Conservation (phyloP, 2,797 vertebrate species). For the Sebastes iracundus region DNA sequence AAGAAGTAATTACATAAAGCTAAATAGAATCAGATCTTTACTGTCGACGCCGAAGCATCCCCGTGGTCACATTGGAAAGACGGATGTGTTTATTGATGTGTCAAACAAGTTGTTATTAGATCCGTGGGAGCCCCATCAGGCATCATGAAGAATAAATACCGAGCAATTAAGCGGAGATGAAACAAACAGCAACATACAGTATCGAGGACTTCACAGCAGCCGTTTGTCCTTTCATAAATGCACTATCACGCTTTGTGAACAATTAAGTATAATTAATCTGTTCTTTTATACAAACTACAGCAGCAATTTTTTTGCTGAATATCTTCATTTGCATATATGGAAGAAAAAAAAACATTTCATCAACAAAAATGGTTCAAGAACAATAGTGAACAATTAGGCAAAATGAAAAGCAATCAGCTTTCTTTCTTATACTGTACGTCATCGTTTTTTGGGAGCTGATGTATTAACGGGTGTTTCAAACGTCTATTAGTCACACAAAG, state of each 20-base stretch:
- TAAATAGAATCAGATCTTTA: conserved; percentile 47
- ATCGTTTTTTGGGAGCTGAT: conserved; percentile 42
- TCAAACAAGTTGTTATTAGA: conserved; percentile 50
- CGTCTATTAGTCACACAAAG: conserved; percentile 54
- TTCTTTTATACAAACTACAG: neutral
- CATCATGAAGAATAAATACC: conserved; percentile 40
- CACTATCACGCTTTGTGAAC: neutral
- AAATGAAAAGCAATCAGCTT: conserved; percentile 45
- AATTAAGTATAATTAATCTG: conserved; percentile 16
- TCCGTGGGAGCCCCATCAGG: conserved; percentile 28
- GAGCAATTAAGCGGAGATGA: conserved; percentile 37
- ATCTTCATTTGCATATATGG: conserved; percentile 17
- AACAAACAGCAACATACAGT: neutral
- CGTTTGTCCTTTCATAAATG: conserved; percentile 10
- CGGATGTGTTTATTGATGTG: conserved; percentile 28
- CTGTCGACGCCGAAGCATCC: conserved; percentile 47
- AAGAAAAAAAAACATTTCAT: conserved; percentile 1
- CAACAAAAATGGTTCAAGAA: conserved; percentile 33
- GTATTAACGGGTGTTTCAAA: conserved; percentile 43
- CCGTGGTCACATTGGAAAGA: conserved; percentile 30
- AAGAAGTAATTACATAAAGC: conserved; percentile 49
- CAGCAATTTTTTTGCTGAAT: neutral
- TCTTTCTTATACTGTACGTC: conserved; percentile 30
- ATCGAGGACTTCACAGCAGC: neutral
- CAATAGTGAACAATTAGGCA: conserved; percentile 40